Base-by-base conservation (phyloP, 2,888 invertebrate species). In the Eustalomyia histrio region DNA sequence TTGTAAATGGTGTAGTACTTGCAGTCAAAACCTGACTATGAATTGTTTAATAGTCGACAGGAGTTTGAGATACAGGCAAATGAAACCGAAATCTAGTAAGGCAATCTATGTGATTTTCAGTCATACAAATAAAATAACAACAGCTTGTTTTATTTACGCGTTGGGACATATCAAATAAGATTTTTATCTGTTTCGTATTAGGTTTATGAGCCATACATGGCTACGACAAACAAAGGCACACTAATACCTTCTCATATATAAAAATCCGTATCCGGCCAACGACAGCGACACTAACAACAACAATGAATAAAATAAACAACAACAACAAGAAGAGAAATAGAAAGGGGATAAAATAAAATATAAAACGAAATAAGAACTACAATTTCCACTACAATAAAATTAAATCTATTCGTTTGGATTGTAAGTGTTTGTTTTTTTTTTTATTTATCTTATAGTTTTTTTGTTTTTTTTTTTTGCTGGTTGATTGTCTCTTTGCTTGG, bases 131-230 rank as follows among this genome's bases (percentile, higher is more conserved):
- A n/a, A 47, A 47, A 47, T 5, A 47, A 47, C 12, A 47, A 29
- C 21, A 29, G 16, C 29, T 50, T 29, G 17, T 53, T 57, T 57
- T 68, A 43, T 67, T 67, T 29, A 43, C 57, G 57, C 68, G 24
- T 43, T 68, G 57, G 57, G 57, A 57, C 57, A 43, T 57, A 68
- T 57, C 55, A 57, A 68, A 57, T 57, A 57, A 57, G 57, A 68
- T 67, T 68, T 68, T 57, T 68, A 68, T 68, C 24, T 39, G 39
- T 55, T 21, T 53, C 55, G 55, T 67, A n/a, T 24, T 63, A 17
- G 21, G 67, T 43, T 67, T 67, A 67, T 55, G 67, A 55, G 24
- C 39, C 55, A 24, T 55, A 24, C 21, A 55, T 47, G 18, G n/a
- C 10, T 39, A 21, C 14, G 29, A 29, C 21, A 61, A 16, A 10